These are phyloP conservation scores for Chironomus riparius DNA, from an alignment of 2,888 invertebrate genomes.

Conservation along the genomic window DNA sequence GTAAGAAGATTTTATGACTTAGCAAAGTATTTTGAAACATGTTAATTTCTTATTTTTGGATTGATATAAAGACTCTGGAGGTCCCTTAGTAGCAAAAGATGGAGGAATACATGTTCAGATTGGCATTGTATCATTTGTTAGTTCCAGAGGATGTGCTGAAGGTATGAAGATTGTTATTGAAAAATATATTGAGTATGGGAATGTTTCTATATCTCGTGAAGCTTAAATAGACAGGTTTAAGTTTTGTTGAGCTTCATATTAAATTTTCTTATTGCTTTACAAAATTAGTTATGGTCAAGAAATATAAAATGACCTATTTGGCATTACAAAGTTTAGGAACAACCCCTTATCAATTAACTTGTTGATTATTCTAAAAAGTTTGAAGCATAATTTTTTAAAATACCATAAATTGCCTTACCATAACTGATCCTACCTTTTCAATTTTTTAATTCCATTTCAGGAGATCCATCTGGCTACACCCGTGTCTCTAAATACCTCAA, in stretches of 20 bases:
- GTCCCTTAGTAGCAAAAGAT: constrained; percentile 29
- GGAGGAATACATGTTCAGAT: constrained; percentile 28
- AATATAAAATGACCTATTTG: no score
- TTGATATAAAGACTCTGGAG: constrained; percentile 28
- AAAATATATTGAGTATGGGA: no score
- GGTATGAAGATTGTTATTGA: not conserved
- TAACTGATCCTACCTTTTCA: not conserved
- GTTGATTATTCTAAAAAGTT: no score
- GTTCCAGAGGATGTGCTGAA: constrained; percentile 28
- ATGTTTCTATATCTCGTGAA: no score
- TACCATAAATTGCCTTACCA: no score
- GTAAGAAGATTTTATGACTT: not conserved
- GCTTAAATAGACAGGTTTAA: no score
- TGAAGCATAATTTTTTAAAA: no score
- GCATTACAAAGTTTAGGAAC: no score
- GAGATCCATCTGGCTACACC: constrained; percentile 30
- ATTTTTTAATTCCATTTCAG: not conserved
- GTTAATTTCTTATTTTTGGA: not conserved
- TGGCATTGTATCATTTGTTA: constrained; percentile 30
- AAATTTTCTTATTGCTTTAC: no score
- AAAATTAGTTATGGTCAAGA: no score
- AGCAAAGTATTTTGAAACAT: not conserved
- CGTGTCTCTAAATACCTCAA: constrained; percentile 28
- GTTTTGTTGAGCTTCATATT: no score
- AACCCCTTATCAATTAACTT: no score